A percentile compares a stretch with the other conserved stretches of the same genome.
phyloP scores from a whole-genome alignment of 1,140 invertebrate genomes.

The Bombyx mori region DNA sequence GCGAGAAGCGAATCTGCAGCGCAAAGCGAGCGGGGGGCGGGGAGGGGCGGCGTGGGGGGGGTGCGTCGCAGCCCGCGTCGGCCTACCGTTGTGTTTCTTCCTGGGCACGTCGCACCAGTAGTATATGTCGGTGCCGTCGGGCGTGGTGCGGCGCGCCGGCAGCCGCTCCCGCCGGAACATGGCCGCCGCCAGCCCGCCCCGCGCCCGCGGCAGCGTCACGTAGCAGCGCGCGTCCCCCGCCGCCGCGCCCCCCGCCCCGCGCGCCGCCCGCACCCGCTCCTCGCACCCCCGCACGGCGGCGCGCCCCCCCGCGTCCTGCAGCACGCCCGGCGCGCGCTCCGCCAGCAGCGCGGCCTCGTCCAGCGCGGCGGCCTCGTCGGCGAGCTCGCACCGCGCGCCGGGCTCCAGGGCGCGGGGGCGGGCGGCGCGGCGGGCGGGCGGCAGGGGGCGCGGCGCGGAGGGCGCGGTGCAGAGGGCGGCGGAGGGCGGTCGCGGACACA shows the following conservation, averaged over 20 bases:
- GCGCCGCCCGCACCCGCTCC: conserved; percentile 52
- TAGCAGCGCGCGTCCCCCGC: conserved; percentile 26
- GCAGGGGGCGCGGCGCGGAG: conserved; percentile 12
- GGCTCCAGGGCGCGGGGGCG: conserved; percentile 12
- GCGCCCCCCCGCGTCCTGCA: conserved; percentile 63
- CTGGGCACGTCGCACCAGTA: conserved; percentile 84
- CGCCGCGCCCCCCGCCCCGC: conserved; percentile 72
- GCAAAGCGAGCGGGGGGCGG: background rate
- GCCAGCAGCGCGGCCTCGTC: conserved; percentile 3
- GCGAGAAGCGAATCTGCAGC: background rate
- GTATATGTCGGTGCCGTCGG: conserved; percentile 85
- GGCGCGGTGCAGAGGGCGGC: conserved; percentile 36
- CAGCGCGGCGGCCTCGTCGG: conserved; percentile 3
- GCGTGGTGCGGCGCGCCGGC: conserved; percentile 81
- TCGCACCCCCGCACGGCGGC: conserved; percentile 32
- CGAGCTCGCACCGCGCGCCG: conserved; percentile 4
- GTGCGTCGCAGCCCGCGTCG: background rate
- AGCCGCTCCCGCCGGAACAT: conserved; percentile 41
- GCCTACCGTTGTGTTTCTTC: background rate
- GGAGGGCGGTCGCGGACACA: conserved; percentile 33
- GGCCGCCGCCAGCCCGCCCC: conserved; percentile 74
- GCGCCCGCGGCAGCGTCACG: conserved; percentile 32
- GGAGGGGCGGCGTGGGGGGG: too few species aligned
- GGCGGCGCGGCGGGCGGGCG: conserved; percentile 56
- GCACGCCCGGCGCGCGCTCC: conserved; percentile 3